Percentiles rank a stretch among this genome's conserved stretches.
Evolutionary conservation across 1,140 invertebrate genomes (phyloP).

Genomic region (Drosophila truncata): DNA sequence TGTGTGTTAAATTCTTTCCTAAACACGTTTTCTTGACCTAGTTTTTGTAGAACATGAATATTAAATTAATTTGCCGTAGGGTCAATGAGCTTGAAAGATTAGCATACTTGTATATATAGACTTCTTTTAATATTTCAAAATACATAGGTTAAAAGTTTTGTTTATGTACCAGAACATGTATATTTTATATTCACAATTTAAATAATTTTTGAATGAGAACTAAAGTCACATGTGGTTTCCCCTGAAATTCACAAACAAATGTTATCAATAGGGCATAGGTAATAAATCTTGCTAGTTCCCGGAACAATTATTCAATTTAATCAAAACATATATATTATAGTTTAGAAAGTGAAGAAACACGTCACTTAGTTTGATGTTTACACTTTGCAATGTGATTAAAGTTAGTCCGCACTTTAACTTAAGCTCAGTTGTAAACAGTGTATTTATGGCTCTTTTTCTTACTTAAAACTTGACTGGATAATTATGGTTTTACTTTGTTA

Average conservation of each 20-base stretch:
- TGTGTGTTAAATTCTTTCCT: no score
- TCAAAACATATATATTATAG: neutral
- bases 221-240: neutral
- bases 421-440: neutral
- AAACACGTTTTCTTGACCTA: slow-evolving; percentile 1
- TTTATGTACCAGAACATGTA: neutral
- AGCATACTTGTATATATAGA: neutral
- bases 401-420: neutral
- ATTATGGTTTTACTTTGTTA: neutral
- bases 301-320: slow-evolving; percentile 2
- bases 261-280: slow-evolving; percentile 1
- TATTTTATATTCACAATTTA: neutral
- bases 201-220: neutral
- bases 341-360: neutral
- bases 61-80: neutral
- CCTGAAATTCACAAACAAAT: neutral
- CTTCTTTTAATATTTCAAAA: neutral
- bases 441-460: neutral
- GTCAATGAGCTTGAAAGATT: neutral
- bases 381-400: neutral
- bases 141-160: neutral
- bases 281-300: neutral
- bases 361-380: neutral
- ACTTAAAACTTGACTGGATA: neutral
- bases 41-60: slow-evolving; percentile 3